These are phyloP conservation scores for Xestia ashworthii DNA, from an alignment of 2,888 invertebrate species.

Conservation along the genomic window DNA sequence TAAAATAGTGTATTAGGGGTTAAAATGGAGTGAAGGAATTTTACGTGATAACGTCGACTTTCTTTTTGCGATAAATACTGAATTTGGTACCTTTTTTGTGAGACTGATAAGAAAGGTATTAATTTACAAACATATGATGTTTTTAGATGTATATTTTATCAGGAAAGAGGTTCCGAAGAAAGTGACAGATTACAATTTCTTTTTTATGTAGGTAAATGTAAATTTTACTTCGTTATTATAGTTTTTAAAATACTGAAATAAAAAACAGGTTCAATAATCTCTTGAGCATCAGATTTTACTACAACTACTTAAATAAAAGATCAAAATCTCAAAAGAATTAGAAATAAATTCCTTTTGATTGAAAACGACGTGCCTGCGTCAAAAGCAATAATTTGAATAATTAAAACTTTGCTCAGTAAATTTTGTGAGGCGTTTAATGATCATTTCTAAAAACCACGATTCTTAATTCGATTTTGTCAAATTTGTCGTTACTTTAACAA, in stretches of 20 bases:
- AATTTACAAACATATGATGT: neutral
- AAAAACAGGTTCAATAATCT: neutral
- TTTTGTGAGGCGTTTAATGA: conserved; percentile 63
- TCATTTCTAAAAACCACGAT: conserved; percentile 35
- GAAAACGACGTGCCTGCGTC: conserved; percentile 35
- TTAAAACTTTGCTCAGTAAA: conserved; percentile 61
- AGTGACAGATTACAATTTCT: no score
- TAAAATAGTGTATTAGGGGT: neutral
- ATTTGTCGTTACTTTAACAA: conserved; percentile 35
- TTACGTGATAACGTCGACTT: neutral
- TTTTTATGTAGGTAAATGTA: no score
- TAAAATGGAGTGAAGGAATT: neutral
- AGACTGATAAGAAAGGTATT: no score
- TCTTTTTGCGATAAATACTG: no score
- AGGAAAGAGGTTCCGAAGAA: neutral
- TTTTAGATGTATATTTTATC: neutral
- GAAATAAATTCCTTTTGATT: conserved; percentile 20
- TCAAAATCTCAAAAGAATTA: conserved; percentile 6
- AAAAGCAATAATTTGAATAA: conserved; percentile 58
- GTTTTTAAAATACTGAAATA: neutral
- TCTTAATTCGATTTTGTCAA: conserved; percentile 41
- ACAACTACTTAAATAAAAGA: neutral
- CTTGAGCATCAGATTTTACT: neutral
- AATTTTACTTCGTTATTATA: neutral
- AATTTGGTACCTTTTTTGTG: no score